phyloP scores from a whole-genome alignment of 2,888 invertebrate species.

The Synanthedon andrenaeformis region DNA sequence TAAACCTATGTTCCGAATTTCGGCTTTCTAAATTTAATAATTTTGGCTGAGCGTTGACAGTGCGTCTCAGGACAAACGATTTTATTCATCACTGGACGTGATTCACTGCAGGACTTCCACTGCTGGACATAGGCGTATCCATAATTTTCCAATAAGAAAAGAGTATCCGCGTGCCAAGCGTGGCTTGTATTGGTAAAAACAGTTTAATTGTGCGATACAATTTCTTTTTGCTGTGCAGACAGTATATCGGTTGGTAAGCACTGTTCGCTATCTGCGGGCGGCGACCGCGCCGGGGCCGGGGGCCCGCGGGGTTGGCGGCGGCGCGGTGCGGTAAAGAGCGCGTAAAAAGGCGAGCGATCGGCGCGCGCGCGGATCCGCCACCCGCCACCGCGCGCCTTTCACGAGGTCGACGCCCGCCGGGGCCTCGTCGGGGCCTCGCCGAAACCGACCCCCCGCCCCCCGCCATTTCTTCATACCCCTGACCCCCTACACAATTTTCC shows the following conservation, averaged over 20 bases:
- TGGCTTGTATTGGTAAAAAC: background rate
- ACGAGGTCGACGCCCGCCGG: constrained; percentile 66
- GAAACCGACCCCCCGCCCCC: constrained; percentile 44
- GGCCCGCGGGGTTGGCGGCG: constrained; percentile 62
- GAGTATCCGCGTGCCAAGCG: background rate
- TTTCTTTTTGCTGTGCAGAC: constrained; percentile 44
- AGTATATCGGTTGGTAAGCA: constrained; percentile 46
- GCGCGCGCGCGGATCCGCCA: constrained; percentile 46
- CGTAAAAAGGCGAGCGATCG: constrained; percentile 64
- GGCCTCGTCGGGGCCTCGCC: constrained; percentile 19
- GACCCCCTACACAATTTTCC: constrained; percentile 29
- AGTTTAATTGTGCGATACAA: background rate
- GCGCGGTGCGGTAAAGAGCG: constrained; percentile 54
- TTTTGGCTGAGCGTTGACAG: too few species aligned
- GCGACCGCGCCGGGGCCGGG: constrained; percentile 56
- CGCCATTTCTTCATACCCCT: constrained; percentile 27
- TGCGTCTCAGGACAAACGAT: too few species aligned
- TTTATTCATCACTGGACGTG: too few species aligned
- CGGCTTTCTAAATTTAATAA: too few species aligned
- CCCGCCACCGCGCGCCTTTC: constrained; percentile 52
- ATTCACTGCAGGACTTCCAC: too few species aligned
- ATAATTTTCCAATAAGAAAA: too few species aligned
- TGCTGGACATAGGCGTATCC: too few species aligned
- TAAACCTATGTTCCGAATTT: too few species aligned
- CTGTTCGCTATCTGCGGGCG: constrained; percentile 68